These are phyloP conservation scores for Callaeas wilsoni DNA, from an alignment of 2,113 vertebrate species.

Conservation along the genomic window DNA sequence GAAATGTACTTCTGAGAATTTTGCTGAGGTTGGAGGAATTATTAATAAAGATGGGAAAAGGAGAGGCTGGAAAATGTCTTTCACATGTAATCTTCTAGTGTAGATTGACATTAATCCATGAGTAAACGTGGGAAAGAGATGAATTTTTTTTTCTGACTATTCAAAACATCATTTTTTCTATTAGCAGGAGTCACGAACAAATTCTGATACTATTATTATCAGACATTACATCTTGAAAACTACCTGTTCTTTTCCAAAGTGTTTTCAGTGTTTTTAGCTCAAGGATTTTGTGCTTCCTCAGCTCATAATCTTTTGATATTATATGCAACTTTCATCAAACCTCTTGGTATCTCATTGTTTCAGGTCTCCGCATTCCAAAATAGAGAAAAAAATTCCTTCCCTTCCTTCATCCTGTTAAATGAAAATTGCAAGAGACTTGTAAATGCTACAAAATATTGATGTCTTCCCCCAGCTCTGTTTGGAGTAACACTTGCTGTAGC, in stretches of 20 bases:
- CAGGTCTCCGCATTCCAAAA: neutral
- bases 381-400: neutral
- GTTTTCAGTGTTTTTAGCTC: neutral
- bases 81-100: neutral
- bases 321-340: neutral
- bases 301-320: neutral
- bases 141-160: neutral
- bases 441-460: neutral
- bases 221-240: neutral
- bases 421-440: neutral
- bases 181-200: neutral
- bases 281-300: neutral
- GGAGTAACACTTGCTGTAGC: neutral
- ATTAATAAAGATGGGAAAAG: neutral
- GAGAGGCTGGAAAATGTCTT: neutral
- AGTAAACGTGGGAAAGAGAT: neutral
- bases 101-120: neutral
- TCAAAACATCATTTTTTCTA: neutral
- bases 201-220: neutral
- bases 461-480: neutral
- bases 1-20: neutral
- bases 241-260: neutral
- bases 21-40: neutral
- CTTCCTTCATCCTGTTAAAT: neutral
- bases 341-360: neutral